phyloP scores from a whole-genome alignment of 2,113 vertebrate genomes.

The Sebastes fasciatus region DNA sequence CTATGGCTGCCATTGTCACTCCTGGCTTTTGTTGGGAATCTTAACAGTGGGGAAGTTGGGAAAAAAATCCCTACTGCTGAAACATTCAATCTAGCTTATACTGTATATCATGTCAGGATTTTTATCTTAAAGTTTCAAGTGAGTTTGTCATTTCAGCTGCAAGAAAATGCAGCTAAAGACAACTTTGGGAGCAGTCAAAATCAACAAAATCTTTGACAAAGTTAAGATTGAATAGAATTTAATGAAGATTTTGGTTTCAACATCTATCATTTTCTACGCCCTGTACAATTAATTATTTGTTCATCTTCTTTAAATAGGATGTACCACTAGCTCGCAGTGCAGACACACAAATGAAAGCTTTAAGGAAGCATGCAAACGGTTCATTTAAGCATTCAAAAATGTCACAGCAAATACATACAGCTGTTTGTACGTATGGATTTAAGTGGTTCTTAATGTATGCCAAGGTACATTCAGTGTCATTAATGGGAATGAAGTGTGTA shows the following conservation, averaged over 20 bases:
- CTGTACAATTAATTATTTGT: neutral
- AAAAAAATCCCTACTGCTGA: neutral
- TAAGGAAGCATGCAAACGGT: neutral
- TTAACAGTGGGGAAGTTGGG: neutral
- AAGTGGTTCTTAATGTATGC: neutral
- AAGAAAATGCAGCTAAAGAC: neutral
- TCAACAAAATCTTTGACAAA: too few relatives aligned
- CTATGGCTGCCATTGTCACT: slow-evolving; percentile 69
- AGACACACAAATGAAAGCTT: neutral
- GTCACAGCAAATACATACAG: neutral
- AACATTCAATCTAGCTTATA: neutral
- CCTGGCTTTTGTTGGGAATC: neutral
- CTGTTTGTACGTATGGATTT: neutral
- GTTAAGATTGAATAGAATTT: neutral
- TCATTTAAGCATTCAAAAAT: slow-evolving; percentile 1
- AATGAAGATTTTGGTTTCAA: neutral
- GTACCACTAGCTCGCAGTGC: neutral
- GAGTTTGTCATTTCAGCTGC: neutral
- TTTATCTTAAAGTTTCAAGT: neutral
- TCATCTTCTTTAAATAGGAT: neutral
- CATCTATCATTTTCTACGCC: neutral
- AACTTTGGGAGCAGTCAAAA: neutral
- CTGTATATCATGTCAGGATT: neutral
- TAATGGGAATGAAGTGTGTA: slow-evolving; percentile 11
- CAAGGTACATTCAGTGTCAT: neutral